Conservation (phyloP, 1,140 invertebrate genomes). For the Kradibia gibbosae region DNA sequence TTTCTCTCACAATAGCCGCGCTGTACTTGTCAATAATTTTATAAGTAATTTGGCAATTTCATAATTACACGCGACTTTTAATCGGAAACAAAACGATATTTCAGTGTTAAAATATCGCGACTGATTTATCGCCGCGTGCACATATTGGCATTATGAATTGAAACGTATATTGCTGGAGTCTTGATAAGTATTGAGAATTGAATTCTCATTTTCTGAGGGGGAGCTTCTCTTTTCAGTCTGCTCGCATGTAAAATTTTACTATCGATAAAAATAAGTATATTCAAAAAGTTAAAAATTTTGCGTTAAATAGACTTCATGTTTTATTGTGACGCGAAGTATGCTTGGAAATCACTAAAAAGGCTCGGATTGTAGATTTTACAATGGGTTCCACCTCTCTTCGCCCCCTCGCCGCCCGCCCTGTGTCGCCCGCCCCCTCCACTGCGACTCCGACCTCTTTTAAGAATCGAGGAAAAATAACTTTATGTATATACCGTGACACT, state of each 20-base stretch:
- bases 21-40: too few species aligned
- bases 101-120: not conserved
- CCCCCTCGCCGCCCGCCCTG: too few species aligned
- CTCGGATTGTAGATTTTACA: not conserved
- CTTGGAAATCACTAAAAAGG: not conserved
- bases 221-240: not conserved
- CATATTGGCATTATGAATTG: not conserved
- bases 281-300: not conserved
- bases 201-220: not conserved
- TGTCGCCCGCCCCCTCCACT: too few species aligned
- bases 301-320: slow-evolving; percentile 9
- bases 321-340: not conserved
- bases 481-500: not conserved
- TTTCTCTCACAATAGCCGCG: too few species aligned
- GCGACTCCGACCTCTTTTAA: too few species aligned
- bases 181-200: not conserved
- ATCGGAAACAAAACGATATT: not conserved
- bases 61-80: not conserved
- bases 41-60: too few species aligned
- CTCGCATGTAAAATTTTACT: slow-evolving; percentile 11
- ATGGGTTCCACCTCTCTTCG: not conserved
- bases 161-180: not conserved
- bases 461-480: too few species aligned
- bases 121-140: not conserved
- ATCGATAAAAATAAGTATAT: not conserved